Percentiles rank a stretch among this genome's conserved stretches.
Conservation (phyloP, 2,888 invertebrate species). For the Tromatobia lineatoria region DNA sequence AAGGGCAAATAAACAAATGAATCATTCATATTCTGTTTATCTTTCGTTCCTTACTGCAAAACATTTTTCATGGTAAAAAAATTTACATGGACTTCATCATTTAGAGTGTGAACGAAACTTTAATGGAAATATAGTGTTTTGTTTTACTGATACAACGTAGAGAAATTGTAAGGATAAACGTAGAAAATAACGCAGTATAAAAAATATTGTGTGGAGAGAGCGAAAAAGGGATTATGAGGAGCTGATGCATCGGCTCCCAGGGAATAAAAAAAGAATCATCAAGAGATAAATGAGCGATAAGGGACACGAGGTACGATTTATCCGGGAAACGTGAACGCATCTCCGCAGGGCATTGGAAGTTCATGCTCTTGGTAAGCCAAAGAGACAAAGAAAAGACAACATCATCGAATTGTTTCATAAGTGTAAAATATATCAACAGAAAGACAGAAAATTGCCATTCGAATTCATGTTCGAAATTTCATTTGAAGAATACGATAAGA, state of each 20-base stretch:
- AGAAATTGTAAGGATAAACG: no score
- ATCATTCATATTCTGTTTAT: no score
- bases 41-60: no score
- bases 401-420: neutral
- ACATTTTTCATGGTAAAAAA: no score
- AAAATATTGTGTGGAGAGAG: neutral
- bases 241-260: neutral
- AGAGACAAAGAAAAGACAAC: neutral
- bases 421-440: neutral
- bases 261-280: conserved; percentile 17
- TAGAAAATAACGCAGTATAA: no score
- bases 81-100: no score
- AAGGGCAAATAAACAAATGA: no score
- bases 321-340: neutral
- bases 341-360: neutral
- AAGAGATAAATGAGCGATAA: neutral
- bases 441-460: neutral
- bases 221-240: neutral
- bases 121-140: no score
- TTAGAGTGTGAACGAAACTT: no score
- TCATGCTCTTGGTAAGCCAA: neutral
- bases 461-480: neutral
- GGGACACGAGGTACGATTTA: conserved; percentile 18
- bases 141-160: no score
- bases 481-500: no score